Percentiles rank a stretch among this genome's conserved stretches.
Evolutionary conservation across 2,113 vertebrate genomes (phyloP).

Genomic region (Rhabdomys dilectus): DNA sequence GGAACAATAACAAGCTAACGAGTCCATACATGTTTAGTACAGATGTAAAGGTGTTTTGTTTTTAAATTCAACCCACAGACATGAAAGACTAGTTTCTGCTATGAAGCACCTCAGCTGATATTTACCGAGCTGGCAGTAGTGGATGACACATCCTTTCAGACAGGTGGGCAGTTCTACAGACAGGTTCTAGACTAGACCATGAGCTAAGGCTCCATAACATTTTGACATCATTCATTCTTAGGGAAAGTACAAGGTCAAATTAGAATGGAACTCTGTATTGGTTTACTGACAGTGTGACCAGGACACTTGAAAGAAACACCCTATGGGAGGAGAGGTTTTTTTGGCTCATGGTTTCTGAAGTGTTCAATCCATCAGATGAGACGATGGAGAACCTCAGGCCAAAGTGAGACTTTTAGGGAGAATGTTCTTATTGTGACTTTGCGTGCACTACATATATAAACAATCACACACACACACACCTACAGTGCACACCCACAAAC

Average conservation of each 20-base stretch:
- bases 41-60: background rate
- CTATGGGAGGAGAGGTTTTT: background rate
- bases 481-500: background rate
- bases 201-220: conserved; percentile 18
- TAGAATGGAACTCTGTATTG: background rate
- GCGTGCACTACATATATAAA: background rate
- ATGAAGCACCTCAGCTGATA: background rate
- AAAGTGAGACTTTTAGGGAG: background rate
- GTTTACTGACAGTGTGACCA: background rate
- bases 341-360: background rate
- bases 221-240: background rate
- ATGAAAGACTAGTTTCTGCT: background rate
- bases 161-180: background rate
- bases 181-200: background rate
- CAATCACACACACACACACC: background rate
- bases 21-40: background rate
- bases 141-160: background rate
- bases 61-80: background rate
- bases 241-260: background rate
- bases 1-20: background rate
- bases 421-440: background rate
- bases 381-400: background rate
- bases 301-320: background rate
- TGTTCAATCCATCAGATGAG: background rate
- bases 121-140: background rate